Percentiles rank a stretch among this genome's conserved stretches.
Evolutionary conservation across 1,140 invertebrate genomes (phyloP).

Genomic region (Spodoptera litura): DNA sequence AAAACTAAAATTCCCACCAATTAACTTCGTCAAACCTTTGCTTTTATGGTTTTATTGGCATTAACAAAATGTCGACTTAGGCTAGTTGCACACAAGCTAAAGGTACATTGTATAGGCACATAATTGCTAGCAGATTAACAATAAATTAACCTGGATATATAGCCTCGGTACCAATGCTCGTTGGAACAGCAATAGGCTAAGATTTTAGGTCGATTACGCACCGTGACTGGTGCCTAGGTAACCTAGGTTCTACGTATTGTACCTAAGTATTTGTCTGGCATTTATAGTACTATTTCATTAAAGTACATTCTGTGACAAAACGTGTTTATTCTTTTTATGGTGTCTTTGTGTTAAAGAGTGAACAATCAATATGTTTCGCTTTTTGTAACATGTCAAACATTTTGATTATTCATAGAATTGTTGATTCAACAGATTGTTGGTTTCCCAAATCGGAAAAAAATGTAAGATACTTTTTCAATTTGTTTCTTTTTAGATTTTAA

Average conservation of each 20-base stretch:
- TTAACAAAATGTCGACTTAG: too few relatives aligned
- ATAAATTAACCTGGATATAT: slow-evolving; percentile 58
- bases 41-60: too few relatives aligned
- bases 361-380: too few relatives aligned
- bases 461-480: too few relatives aligned
- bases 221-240: slow-evolving; percentile 6
- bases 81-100: too few relatives aligned
- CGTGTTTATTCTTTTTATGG: not conserved
- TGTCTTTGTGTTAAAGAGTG: not conserved
- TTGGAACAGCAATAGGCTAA: slow-evolving; percentile 45
- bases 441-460: too few relatives aligned
- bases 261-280: slow-evolving; percentile 45
- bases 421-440: too few relatives aligned
- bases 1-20: too few relatives aligned
- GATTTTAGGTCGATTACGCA: slow-evolving; percentile 58
- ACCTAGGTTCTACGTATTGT: slow-evolving; percentile 11
- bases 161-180: slow-evolving; percentile 44
- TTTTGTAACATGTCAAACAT: too few relatives aligned
- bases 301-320: not conserved
- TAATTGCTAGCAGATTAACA: slow-evolving; percentile 52
- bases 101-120: slow-evolving; percentile 35
- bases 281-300: slow-evolving; percentile 1
- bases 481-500: too few relatives aligned
- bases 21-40: too few relatives aligned
- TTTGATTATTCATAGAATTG: too few relatives aligned